phyloP scores from a whole-genome alignment of 1,140 invertebrate species.

The Coenobita brevimanus region DNA sequence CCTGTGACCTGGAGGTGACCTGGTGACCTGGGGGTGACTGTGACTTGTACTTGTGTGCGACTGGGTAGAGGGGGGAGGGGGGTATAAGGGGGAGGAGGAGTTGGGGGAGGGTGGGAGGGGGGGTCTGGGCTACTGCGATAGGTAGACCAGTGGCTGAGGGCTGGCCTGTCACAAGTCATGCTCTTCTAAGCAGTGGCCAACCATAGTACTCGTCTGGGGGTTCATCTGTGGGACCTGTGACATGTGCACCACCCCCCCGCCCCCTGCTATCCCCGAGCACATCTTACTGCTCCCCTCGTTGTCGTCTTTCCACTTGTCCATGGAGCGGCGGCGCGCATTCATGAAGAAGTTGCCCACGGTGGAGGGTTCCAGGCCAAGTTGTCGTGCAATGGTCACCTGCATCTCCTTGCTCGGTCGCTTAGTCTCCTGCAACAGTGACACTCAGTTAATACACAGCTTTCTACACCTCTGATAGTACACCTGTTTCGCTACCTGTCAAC shows the following conservation, averaged over 20 bases:
- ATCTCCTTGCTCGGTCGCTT: conserved; percentile 99
- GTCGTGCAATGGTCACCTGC: conserved; percentile 99
- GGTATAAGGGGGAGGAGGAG: conserved; percentile 29
- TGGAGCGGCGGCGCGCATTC: conserved; percentile 97
- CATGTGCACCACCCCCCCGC: conserved; percentile 66
- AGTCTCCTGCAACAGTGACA: conserved; percentile 95
- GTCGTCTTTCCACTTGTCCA: conserved; percentile 99
- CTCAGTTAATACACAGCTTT: too few species aligned
- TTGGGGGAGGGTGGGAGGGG: conserved; percentile 19
- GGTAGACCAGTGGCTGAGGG: conserved; percentile 66
- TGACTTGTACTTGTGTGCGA: conserved; percentile 61
- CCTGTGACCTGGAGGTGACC: not conserved
- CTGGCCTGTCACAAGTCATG: conserved; percentile 70
- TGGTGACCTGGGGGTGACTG: conserved; percentile 21
- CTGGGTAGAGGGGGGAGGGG: conserved; percentile 41
- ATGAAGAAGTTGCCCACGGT: conserved; percentile 99
- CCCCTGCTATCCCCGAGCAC: conserved; percentile 71
- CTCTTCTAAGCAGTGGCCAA: conserved; percentile 67
- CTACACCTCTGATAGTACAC: too few species aligned
- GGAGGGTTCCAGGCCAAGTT: conserved; percentile 97
- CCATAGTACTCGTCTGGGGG: conserved; percentile 61
- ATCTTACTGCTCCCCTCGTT: conserved; percentile 75
- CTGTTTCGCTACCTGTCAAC: too few species aligned
- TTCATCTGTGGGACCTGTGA: conserved; percentile 66
- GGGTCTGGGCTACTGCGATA: conserved; percentile 58